Evolutionary conservation across 2,797 vertebrate genomes (phyloP).

Genomic region (Hemibagrus guttatus): DNA sequence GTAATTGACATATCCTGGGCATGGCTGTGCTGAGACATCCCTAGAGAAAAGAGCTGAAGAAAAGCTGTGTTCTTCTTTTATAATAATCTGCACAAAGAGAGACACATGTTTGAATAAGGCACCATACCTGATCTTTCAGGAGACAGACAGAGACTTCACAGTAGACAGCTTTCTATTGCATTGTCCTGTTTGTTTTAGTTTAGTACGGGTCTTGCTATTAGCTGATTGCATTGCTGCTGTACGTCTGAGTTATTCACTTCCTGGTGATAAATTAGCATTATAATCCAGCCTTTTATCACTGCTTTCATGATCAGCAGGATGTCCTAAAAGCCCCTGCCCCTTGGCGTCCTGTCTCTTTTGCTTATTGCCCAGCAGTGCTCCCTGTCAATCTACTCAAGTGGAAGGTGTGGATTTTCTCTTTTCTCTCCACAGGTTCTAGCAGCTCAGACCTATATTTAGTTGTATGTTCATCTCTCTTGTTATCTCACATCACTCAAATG

Average conservation of each 20-base stretch:
- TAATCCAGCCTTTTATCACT: neutral
- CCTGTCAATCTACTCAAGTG: neutral
- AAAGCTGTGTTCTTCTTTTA: slow-evolving; percentile 62
- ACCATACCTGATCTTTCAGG: slow-evolving; percentile 63
- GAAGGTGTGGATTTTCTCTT: slow-evolving; percentile 23
- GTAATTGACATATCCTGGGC: slow-evolving; percentile 70
- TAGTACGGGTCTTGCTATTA: neutral
- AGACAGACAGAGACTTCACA: slow-evolving; percentile 1
- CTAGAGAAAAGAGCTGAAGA: slow-evolving; percentile 68
- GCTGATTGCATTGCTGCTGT: slow-evolving; percentile 13
- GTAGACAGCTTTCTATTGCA: neutral
- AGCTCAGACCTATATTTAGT: neutral
- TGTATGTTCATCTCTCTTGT: neutral
- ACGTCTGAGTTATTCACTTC: neutral
- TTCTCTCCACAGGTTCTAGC: neutral
- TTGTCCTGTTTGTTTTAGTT: neutral
- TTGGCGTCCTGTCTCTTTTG: slow-evolving; percentile 8
- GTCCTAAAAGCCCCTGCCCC: slow-evolving; percentile 10
- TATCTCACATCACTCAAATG: neutral
- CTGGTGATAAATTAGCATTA: slow-evolving; percentile 16
- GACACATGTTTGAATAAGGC: slow-evolving; percentile 73
- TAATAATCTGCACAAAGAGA: slow-evolving; percentile 61
- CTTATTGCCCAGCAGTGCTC: neutral
- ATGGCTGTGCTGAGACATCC: slow-evolving; percentile 66
- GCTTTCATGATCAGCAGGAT: slow-evolving; percentile 11